Percentiles rank a stretch among this genome's conserved stretches.
phyloP scores from a whole-genome alignment of 2,888 invertebrate species.

The Cheiracanthium punctorium region DNA sequence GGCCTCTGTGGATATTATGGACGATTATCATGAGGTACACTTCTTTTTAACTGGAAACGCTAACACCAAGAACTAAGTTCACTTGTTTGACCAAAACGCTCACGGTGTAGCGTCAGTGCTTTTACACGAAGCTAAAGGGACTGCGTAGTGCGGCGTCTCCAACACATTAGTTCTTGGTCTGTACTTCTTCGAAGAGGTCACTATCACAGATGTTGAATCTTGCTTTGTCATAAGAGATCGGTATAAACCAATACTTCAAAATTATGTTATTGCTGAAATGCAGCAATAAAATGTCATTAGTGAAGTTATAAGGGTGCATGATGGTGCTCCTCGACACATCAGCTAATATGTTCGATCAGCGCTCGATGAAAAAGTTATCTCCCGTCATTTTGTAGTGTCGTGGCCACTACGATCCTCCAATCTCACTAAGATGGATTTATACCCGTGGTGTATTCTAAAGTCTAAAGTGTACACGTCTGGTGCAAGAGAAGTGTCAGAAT shows the following conservation, averaged over 20 bases:
- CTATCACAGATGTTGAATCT: neutral
- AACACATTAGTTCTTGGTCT: neutral
- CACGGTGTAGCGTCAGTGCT: neutral
- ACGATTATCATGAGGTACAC: too few species aligned
- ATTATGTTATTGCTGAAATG: neutral
- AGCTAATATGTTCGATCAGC: too few species aligned
- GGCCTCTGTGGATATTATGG: too few species aligned
- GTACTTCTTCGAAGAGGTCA: slow-evolving; percentile 14
- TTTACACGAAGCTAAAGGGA: slow-evolving; percentile 20
- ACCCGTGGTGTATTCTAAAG: neutral
- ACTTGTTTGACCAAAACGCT: neutral
- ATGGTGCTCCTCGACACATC: too few species aligned
- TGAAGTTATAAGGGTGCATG: neutral
- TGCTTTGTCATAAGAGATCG: neutral
- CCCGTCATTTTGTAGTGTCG: neutral
- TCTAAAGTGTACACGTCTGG: slow-evolving; percentile 4
- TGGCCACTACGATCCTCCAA: neutral
- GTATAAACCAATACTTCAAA: neutral
- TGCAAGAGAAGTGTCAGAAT: neutral
- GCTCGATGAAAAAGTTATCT: neutral
- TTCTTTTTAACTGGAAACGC: neutral
- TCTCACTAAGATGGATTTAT: slow-evolving; percentile 19
- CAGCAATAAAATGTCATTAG: neutral
- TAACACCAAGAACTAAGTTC: neutral
- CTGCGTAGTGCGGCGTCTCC: neutral